Percentiles rank a stretch among this genome's conserved stretches.
These are phyloP conservation scores for Selenia dentaria DNA, from an alignment of 2,888 invertebrate species.

Conservation along the genomic window DNA sequence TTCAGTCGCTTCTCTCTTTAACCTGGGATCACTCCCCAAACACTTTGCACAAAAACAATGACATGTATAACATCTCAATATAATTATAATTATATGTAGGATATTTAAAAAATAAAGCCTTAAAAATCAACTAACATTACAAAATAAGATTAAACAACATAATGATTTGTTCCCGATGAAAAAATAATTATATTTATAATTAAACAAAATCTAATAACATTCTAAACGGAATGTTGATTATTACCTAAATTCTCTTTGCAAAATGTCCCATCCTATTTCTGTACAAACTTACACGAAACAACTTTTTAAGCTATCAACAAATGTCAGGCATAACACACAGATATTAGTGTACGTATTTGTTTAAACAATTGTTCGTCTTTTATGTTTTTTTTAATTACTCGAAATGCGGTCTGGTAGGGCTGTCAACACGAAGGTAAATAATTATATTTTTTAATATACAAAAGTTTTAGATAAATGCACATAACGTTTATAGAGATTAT, in stretches of 20 bases:
- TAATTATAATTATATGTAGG: constrained; percentile 71
- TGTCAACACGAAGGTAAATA: constrained; percentile 64
- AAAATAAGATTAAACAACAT: constrained; percentile 84
- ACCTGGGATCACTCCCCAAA: constrained; percentile 71
- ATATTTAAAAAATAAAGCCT: constrained; percentile 80
- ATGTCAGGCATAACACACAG: constrained; percentile 76
- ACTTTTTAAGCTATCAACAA: constrained; percentile 79
- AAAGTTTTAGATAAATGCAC: constrained; percentile 73
- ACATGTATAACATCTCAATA: constrained; percentile 83
- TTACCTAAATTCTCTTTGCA: constrained; percentile 84
- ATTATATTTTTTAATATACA: constrained; percentile 53
- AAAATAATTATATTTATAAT: constrained; percentile 68
- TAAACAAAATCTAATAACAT: constrained; percentile 78
- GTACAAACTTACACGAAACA: constrained; percentile 83
- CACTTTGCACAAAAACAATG: constrained; percentile 81
- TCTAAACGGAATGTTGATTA: constrained; percentile 83
- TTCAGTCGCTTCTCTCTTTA: constrained; percentile 80
- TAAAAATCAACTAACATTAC: constrained; percentile 83
- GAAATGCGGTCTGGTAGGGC: constrained; percentile 80
- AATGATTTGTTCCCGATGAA: constrained; percentile 84
- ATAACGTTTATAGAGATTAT: constrained; percentile 66
- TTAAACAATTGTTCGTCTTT: constrained; percentile 67
- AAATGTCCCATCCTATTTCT: constrained; percentile 84
- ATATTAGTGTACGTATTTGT: constrained; percentile 53
- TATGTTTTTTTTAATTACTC: constrained; percentile 39